phyloP scores from a whole-genome alignment of 1,140 invertebrate genomes.

The Cephus cinctus region DNA sequence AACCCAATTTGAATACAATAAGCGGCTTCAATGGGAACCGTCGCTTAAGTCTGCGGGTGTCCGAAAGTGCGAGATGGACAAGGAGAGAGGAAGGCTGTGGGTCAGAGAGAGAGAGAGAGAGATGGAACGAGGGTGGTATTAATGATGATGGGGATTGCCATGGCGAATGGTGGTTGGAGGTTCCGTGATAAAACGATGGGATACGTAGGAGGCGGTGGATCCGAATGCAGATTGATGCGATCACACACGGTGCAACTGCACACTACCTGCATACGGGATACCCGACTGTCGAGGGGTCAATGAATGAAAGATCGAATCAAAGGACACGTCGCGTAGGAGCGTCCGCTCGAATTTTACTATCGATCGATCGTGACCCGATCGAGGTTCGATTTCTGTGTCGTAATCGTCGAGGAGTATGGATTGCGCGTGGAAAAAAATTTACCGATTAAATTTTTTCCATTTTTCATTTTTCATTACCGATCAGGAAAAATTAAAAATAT shows the following conservation, averaged over 20 bases:
- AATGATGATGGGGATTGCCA: no score
- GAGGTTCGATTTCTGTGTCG: background rate
- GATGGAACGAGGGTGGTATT: no score
- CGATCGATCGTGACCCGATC: no score
- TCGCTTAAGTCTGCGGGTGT: conserved; percentile 32
- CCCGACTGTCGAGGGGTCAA: conserved; percentile 25
- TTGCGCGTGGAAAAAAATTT: no score
- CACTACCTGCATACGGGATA: conserved; percentile 45
- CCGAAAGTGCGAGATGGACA: conserved; percentile 48
- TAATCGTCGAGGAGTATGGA: no score
- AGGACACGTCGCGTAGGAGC: conserved; percentile 14
- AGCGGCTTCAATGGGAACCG: conserved; percentile 40
- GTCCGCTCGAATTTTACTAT: conserved; percentile 19
- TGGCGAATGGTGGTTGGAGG: no score
- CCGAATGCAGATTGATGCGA: conserved; percentile 51
- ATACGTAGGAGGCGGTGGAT: conserved; percentile 21
- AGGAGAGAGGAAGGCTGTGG: conserved; percentile 29
- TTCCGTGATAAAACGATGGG: no score
- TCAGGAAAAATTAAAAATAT: no score
- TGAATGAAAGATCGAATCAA: conserved; percentile 29
- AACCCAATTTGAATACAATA: conserved; percentile 53
- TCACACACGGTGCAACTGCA: conserved; percentile 52
- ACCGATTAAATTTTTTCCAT: no score
- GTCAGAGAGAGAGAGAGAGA: conserved; percentile 8
- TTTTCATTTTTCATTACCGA: background rate